Conservation (phyloP, 2,113 vertebrate genomes). For the Genyomyrus donnyi region DNA sequence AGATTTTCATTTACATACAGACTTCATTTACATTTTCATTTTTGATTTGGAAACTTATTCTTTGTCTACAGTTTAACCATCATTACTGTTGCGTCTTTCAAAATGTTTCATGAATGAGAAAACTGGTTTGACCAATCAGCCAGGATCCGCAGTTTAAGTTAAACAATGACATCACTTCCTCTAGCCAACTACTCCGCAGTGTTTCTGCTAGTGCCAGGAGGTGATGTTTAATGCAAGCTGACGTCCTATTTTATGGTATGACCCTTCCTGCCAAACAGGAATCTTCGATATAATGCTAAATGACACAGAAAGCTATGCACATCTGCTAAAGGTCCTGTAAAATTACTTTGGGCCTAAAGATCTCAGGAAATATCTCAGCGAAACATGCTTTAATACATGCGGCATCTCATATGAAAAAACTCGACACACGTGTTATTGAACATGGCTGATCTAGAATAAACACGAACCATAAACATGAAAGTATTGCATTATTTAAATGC, state of each 20-base stretch:
- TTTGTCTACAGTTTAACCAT: neutral
- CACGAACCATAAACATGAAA: neutral
- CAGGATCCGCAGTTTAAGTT: neutral
- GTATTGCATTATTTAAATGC: neutral
- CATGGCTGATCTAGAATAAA: neutral
- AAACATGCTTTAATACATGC: neutral
- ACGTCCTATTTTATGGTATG: neutral
- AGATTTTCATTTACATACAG: neutral
- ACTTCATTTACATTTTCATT: too few species aligned
- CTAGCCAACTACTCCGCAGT: neutral
- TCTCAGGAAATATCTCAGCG: neutral
- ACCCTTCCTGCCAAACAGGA: neutral
- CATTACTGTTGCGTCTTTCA: neutral
- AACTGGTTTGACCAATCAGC: neutral
- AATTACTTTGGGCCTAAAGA: neutral
- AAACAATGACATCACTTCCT: conserved; percentile 19
- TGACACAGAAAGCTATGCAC: neutral
- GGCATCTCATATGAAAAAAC: neutral
- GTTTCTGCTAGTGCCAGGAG: neutral
- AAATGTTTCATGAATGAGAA: neutral
- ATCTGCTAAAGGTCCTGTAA: neutral
- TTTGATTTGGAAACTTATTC: too few species aligned
- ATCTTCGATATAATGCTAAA: neutral
- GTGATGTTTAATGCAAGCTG: neutral
- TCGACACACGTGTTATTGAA: neutral